Evolutionary conservation across 2,888 invertebrate species (phyloP), one percentile per base, ranked within the genome.

Genomic region (Malacosoma neustria): DNA sequence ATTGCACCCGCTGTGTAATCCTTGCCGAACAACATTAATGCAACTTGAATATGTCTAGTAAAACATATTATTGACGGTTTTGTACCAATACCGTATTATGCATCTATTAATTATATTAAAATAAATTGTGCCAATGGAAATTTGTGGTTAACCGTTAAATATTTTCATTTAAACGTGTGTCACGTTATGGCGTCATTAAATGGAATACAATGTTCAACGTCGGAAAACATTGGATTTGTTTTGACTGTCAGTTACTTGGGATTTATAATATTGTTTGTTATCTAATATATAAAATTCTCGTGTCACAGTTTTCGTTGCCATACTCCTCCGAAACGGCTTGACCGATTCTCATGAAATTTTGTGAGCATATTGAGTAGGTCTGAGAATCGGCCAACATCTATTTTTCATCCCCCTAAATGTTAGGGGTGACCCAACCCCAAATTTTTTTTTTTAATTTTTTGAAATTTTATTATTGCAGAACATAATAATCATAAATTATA

Each of bases 21-120:
- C 70, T 59, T 66, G 63, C 69, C 65, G 58, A 70, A 69, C 76
- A 77, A 77, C 62, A 74, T 77, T 81, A 81, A 81, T 81, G 68
- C 67, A 70, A 72, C 69, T 72, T 68, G 67, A 67, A 73, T 77
- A 67, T 77, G 74, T 77, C 74, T 75, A 54, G 70, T 67, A 65
- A 57, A 70, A 68, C 74, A 77, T 79, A 9, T 22, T 22, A 22
- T 22, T 22, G 22, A 22, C 6, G 22, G 11, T 30, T 22, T 7
- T 22, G 22, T 7, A 22, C 6, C 6, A 9, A 2, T 1, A 22
- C 9, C 22, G 9, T 22, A 7, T 22, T 22, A 22, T 22, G 22
- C 22, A 9, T 22, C 9, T 22, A 9, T n/a, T 22, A 22, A 22
- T 22, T 22, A 22, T 3, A 22, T 22, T 4, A 22, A 30, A 11